These are phyloP conservation scores for Hyperoodon ampullatus DNA, from an alignment of 2,113 vertebrate species.

Conservation along the genomic window DNA sequence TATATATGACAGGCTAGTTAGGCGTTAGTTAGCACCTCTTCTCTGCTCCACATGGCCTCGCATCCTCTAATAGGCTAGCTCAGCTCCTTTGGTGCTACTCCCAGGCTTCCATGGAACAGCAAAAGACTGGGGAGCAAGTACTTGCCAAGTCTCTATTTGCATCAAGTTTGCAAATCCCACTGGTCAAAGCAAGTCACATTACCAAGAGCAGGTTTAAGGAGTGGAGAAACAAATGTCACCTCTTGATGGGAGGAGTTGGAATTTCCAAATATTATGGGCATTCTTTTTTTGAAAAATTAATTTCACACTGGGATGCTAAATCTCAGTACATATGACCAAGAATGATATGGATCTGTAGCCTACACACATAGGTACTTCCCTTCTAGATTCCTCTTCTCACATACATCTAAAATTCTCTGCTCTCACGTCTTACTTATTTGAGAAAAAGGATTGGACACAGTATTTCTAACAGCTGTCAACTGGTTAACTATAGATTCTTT, in stretches of 20 bases:
- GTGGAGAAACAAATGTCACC: neutral
- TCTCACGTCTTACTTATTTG: neutral
- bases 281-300: neutral
- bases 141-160: neutral
- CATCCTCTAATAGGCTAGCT: neutral
- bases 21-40: accelerated
- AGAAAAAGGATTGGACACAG: neutral
- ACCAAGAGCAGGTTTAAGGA: neutral
- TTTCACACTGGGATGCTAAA: neutral
- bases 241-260: neutral
- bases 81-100: neutral
- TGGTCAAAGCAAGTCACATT: neutral
- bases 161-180: neutral
- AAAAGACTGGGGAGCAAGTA: neutral
- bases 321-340: neutral
- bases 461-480: neutral
- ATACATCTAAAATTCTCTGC: neutral
- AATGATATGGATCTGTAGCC: neutral
- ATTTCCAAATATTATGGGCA: neutral
- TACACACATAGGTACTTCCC: no score
- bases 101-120: neutral
- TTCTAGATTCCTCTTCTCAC: neutral
- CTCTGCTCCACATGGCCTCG: neutral
- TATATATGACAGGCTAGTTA: neutral
- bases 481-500: neutral